A percentile compares a stretch with the other conserved stretches of the same genome.
These are phyloP conservation scores for Strigamia crassipes DNA, from an alignment of 2,888 invertebrate species.

Conservation along the genomic window DNA sequence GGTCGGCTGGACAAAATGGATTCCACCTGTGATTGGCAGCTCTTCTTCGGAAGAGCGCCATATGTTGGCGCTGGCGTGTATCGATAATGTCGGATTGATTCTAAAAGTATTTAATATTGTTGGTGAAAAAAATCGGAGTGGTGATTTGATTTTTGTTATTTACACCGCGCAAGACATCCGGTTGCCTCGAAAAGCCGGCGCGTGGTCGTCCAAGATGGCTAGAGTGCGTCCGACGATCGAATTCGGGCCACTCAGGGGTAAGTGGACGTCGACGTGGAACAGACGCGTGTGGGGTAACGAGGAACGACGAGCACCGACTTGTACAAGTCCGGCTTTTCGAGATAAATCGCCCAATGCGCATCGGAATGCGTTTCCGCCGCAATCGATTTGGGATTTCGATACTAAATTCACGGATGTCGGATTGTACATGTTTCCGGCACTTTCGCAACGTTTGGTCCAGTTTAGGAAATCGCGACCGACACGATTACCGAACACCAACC, in stretches of 20 bases:
- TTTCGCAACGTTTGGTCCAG: slow-evolving; percentile 83
- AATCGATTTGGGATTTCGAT: slow-evolving; percentile 1
- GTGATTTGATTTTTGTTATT: no score
- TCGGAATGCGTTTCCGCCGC: slow-evolving; percentile 45
- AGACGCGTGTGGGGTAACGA: slow-evolving; percentile 70
- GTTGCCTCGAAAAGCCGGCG: slow-evolving; percentile 85
- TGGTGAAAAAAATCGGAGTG: no score
- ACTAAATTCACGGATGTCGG: slow-evolving; percentile 68
- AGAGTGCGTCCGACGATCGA: slow-evolving; percentile 79
- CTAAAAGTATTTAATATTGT: neutral
- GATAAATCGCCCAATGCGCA: slow-evolving; percentile 72
- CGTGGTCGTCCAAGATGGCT: slow-evolving; percentile 84
- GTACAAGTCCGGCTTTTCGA: slow-evolving; percentile 67
- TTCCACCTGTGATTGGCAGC: slow-evolving; percentile 41
- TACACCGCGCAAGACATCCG: slow-evolving; percentile 85
- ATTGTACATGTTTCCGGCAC: slow-evolving; percentile 76
- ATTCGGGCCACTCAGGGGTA: slow-evolving; percentile 76
- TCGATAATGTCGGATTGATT: neutral
- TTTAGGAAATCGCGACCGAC: slow-evolving; percentile 88
- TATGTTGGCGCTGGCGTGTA: slow-evolving; percentile 35
- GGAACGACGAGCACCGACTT: slow-evolving; percentile 74
- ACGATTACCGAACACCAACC: slow-evolving; percentile 56
- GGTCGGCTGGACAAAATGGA: slow-evolving; percentile 71
- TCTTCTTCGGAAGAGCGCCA: slow-evolving; percentile 46
- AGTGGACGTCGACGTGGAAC: slow-evolving; percentile 76